A percentile compares a stretch with the other conserved stretches of the same genome.
Conservation (phyloP, 2,888 invertebrate species). For the Hipparchia semele region DNA sequence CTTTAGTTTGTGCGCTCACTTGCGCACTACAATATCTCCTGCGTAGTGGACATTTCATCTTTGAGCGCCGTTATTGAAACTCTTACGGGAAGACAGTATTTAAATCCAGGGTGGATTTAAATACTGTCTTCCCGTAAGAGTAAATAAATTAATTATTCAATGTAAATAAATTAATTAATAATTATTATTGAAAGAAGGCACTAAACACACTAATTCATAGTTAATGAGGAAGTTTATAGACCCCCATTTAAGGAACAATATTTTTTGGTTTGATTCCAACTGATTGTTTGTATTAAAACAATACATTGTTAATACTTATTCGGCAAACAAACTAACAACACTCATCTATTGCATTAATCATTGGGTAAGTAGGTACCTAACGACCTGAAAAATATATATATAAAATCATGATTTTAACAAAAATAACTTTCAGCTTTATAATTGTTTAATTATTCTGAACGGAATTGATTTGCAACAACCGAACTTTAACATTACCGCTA, state of each 20-base stretch:
- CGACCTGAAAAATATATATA: neutral
- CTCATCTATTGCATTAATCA: neutral
- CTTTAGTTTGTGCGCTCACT: too few species aligned
- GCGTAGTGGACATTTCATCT: too few species aligned
- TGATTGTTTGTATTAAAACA: neutral
- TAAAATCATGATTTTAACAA: neutral
- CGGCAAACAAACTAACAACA: neutral
- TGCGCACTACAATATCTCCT: too few species aligned
- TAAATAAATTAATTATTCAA: too few species aligned
- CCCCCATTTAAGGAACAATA: neutral
- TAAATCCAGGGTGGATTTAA: too few species aligned
- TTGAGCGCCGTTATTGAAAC: too few species aligned
- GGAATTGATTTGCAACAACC: too few species aligned
- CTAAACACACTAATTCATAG: neutral
- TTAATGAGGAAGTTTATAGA: neutral
- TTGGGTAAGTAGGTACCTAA: too few species aligned
- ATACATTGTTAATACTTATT: neutral
- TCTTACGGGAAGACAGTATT: too few species aligned
- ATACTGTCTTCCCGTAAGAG: too few species aligned
- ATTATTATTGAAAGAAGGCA: neutral
- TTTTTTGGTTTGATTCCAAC: conserved; percentile 5
- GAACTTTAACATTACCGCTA: neutral
- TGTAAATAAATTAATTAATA: neutral
- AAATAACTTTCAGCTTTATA: too few species aligned
- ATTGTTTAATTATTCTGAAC: too few species aligned